Percentiles rank a stretch among this genome's conserved stretches.
Evolutionary conservation across 2,797 vertebrate species (phyloP).

Genomic region (Lindbergichthys nudifrons): DNA sequence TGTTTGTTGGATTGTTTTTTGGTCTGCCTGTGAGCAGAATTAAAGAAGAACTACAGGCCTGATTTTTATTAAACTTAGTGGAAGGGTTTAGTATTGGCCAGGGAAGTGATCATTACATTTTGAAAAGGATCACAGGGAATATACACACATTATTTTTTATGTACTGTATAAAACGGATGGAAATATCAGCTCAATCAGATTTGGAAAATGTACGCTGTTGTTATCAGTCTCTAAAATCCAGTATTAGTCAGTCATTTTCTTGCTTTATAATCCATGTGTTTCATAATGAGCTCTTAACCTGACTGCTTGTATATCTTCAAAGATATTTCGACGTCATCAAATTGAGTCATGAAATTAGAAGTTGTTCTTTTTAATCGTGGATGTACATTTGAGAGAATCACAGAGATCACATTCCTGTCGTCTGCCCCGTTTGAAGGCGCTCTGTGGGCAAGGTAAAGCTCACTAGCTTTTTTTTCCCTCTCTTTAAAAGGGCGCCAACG

Average conservation of each 20-base stretch:
- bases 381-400: not conserved
- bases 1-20: no score
- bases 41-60: no score
- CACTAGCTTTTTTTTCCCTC: not conserved
- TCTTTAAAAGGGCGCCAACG: not conserved
- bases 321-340: not conserved
- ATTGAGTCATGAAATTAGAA: no score
- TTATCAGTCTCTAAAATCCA: not conserved
- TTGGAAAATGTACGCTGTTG: not conserved
- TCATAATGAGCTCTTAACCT: not conserved
- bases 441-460: slow-evolving; percentile 2
- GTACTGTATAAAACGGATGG: no score
- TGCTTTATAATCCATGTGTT: not conserved
- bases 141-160: no score
- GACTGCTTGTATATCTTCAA: not conserved
- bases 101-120: no score
- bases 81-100: no score
- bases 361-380: not conserved
- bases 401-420: slow-evolving; percentile 4
- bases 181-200: not conserved
- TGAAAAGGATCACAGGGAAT: no score
- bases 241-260: not conserved
- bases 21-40: no score
- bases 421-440: not conserved
- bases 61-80: no score